Evolutionary conservation across 2,797 vertebrate genomes (phyloP).

Genomic region (Platyrinchus mystaceus): DNA sequence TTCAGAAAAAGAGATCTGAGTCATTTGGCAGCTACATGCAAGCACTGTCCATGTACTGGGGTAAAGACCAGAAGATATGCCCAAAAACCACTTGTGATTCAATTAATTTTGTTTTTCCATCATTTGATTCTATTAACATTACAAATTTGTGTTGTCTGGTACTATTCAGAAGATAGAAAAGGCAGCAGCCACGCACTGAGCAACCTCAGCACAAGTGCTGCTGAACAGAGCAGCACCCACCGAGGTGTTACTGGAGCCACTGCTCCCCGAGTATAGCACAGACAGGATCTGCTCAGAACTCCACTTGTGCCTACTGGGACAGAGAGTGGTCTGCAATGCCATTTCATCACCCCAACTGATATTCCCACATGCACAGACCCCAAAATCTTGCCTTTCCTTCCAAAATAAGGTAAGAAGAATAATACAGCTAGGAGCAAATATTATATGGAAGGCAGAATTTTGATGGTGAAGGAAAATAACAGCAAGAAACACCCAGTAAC

Average conservation of each 20-base stretch:
- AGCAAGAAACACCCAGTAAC: neutral
- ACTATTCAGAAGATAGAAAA: neutral
- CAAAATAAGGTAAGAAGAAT: neutral
- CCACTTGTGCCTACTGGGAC: neutral
- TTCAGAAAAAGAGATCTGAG: neutral
- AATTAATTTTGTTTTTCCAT: neutral
- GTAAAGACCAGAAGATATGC: neutral
- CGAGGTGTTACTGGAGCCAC: neutral
- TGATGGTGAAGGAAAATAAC: neutral
- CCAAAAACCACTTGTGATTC: neutral
- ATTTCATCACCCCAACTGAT: neutral
- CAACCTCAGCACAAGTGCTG: accelerated
- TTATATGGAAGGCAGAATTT: neutral
- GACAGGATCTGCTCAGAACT: neutral
- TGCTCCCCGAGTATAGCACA: neutral
- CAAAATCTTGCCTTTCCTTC: neutral
- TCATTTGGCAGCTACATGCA: neutral
- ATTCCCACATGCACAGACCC: neutral
- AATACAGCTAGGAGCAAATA: neutral
- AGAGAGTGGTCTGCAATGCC: neutral
- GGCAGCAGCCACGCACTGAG: neutral
- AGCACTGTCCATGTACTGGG: neutral
- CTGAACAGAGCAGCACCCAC: neutral
- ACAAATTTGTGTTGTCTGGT: neutral
- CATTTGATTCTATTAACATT: neutral